A percentile compares a stretch with the other conserved stretches of the same genome.
Conservation (phyloP, 2,888 invertebrate genomes). For the Cryptocephalus moraei region DNA sequence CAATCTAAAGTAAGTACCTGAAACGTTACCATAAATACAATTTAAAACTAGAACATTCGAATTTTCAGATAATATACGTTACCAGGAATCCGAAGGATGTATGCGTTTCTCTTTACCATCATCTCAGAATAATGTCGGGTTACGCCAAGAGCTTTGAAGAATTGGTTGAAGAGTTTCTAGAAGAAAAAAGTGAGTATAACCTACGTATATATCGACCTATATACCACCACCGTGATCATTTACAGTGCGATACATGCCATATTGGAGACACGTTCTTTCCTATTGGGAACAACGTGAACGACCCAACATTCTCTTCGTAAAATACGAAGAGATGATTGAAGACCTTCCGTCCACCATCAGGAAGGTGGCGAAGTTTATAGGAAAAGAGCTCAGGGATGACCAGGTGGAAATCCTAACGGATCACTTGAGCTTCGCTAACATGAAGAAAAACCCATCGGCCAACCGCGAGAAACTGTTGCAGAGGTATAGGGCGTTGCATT, state of each 20-base stretch:
- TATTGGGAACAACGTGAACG: conserved; percentile 26
- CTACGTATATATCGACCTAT: too few species aligned
- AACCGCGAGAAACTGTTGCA: conserved; percentile 40
- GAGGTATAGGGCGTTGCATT: conserved; percentile 27
- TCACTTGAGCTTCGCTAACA: conserved; percentile 32
- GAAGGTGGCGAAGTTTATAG: conserved; percentile 23
- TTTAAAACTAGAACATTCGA: conserved; percentile 4
- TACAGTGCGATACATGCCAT: conserved; percentile 28
- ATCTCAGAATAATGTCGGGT: conserved; percentile 48
- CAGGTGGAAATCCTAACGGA: conserved; percentile 19
- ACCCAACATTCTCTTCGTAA: conserved; percentile 27
- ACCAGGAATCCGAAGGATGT: conserved; percentile 63
- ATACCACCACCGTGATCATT: not conserved
- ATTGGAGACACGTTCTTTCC: conserved; percentile 27
- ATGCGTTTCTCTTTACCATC: conserved; percentile 56
- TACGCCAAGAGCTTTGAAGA: conserved; percentile 43
- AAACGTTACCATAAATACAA: too few species aligned
- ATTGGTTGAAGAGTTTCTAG: conserved; percentile 51
- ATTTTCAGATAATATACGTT: conserved; percentile 53
- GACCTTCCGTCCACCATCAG: conserved; percentile 21
- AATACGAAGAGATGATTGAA: conserved; percentile 28
- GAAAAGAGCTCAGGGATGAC: conserved; percentile 18
- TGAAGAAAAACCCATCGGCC: conserved; percentile 48
- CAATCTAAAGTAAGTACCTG: conserved; percentile 27
- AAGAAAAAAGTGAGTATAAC: too few species aligned